A percentile compares a stretch with the other conserved stretches of the same genome.
phyloP scores from a whole-genome alignment of 2,113 vertebrate genomes.

The Brevimyrus niger region DNA sequence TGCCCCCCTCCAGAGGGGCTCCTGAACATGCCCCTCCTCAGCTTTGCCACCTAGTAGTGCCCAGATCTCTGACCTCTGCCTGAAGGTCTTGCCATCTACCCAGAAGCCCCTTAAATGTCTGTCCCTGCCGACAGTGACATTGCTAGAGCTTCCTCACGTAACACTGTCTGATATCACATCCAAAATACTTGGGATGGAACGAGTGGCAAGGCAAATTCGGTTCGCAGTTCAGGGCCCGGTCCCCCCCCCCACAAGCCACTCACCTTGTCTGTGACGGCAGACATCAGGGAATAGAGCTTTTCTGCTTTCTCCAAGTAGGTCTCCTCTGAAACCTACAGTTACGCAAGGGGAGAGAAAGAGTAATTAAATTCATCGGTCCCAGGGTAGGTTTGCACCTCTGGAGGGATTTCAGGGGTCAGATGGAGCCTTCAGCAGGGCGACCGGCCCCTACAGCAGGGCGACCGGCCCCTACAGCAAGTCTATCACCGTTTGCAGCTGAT shows the following conservation, averaged over 20 bases:
- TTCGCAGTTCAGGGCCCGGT: not conserved
- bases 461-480: not conserved
- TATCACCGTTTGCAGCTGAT: too few relatives aligned
- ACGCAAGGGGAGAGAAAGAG: not conserved
- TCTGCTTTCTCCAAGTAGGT: conserved; percentile 75
- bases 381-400: not conserved
- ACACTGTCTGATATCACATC: not conserved
- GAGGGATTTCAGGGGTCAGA: not conserved
- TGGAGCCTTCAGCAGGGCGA: not conserved
- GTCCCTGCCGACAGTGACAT: not conserved
- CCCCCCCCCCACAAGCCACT: conserved; percentile 25
- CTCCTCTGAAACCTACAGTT: conserved; percentile 65
- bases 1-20: not conserved
- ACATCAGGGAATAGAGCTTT: conserved; percentile 65
- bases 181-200: not conserved
- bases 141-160: too few relatives aligned
- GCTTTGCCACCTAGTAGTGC: not conserved
- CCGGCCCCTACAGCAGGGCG: not conserved
- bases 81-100: not conserved
- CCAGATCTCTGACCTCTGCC: not conserved
- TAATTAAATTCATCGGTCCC: not conserved
- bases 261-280: conserved; percentile 80
- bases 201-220: not conserved
- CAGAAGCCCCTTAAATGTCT: conserved; percentile 1
- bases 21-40: not conserved